Conservation (phyloP, 30 jellyfish, hydroid and myxozoan species). For the Nemopilema nomurai region DNA sequence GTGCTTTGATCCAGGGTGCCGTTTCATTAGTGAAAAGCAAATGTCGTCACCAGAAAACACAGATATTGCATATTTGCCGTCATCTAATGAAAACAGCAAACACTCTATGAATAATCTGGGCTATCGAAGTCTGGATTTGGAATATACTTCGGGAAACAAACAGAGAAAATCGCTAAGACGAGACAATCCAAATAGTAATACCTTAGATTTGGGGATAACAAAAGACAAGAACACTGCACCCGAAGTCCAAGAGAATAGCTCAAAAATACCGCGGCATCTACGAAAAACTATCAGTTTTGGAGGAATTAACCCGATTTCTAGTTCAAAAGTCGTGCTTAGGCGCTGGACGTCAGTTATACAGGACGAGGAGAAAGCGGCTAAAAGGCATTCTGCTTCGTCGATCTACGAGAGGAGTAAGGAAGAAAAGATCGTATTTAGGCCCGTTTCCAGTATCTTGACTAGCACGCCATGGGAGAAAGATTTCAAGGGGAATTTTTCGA, state of each 20-base stretch:
- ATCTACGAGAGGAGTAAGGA: conserved; percentile 41
- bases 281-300: conserved; percentile 50
- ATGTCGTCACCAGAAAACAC: conserved; percentile 51
- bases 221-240: background rate
- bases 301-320: conserved; percentile 23
- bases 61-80: conserved; percentile 21
- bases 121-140: background rate
- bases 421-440: conserved; percentile 57
- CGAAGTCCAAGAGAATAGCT: background rate
- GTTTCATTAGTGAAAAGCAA: conserved; percentile 13
- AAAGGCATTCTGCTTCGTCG: conserved; percentile 40
- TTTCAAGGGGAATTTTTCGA: conserved; percentile 16
- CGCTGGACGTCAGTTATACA: conserved; percentile 53
- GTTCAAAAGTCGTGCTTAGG: conserved; percentile 57
- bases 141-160: conserved; percentile 26
- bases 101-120: background rate
- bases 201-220: conserved; percentile 20
- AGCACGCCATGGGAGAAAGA: conserved; percentile 73
- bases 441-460: conserved; percentile 61
- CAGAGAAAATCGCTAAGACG: conserved; percentile 19
- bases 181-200: conserved; percentile 28
- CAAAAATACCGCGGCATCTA: conserved; percentile 10
- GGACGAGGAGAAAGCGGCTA: conserved; percentile 18
- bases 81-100: conserved; percentile 18
- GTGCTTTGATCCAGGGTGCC: conserved; percentile 42